These are phyloP conservation scores for Pipa parva DNA, from an alignment of 2,113 vertebrate species.

Conservation along the genomic window DNA sequence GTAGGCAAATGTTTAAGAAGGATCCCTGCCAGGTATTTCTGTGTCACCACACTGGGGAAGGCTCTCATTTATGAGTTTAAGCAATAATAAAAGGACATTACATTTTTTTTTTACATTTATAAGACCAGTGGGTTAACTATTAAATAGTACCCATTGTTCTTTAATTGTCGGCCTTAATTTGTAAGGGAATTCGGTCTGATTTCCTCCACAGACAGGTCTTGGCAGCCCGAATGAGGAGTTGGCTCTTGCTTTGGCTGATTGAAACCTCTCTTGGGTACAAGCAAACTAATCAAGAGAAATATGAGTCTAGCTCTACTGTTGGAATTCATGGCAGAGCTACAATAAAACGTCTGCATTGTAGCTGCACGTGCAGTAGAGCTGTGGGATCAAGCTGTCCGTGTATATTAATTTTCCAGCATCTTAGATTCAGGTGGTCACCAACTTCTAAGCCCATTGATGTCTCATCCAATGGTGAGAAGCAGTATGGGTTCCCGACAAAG, in stretches of 20 bases:
- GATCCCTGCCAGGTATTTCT: neutral
- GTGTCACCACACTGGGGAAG: neutral
- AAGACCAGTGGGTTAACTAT: slow-evolving; percentile 22
- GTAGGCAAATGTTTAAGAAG: neutral
- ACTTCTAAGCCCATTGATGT: neutral
- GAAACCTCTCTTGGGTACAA: slow-evolving; percentile 33
- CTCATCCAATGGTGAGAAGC: neutral
- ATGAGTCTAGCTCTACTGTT: slow-evolving; percentile 31
- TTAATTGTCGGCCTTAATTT: slow-evolving; percentile 36
- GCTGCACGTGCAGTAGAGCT: slow-evolving; percentile 23
- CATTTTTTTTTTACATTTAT: neutral
- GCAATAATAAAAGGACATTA: neutral
- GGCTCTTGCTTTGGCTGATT: slow-evolving; percentile 20
- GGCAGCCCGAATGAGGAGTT: slow-evolving; percentile 28
- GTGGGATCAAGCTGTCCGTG: slow-evolving; percentile 21
- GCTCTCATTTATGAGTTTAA: neutral
- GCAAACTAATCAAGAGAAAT: slow-evolving; percentile 37
- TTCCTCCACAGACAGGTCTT: slow-evolving; percentile 39
- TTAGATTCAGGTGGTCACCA: slow-evolving; percentile 2
- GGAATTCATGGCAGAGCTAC: slow-evolving; percentile 31
- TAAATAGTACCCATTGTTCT: slow-evolving; percentile 36
- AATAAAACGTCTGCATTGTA: slow-evolving; percentile 37
- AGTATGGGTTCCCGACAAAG: slow-evolving; percentile 2
- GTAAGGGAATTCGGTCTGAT: slow-evolving; percentile 35
- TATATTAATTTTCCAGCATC: slow-evolving; percentile 1